These are phyloP conservation scores for Crocuta crocuta DNA, from an alignment of 2,113 vertebrate species.

Conservation along the genomic window DNA sequence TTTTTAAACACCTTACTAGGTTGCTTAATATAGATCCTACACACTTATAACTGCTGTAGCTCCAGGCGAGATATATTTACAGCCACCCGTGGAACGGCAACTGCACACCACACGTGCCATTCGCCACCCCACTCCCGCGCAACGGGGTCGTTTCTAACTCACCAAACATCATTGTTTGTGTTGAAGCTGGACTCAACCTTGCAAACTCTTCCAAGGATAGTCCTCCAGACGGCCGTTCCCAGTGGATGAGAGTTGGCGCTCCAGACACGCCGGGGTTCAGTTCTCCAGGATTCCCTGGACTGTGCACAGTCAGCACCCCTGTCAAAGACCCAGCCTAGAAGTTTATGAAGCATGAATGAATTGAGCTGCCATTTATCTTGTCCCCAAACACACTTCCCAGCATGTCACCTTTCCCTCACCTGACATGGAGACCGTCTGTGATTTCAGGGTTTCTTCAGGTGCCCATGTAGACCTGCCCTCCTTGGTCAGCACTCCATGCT, in stretches of 20 bases:
- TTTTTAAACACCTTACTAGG: neutral
- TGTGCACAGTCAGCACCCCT: accelerated
- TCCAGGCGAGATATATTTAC: neutral
- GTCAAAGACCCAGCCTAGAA: accelerated
- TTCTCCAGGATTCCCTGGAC: neutral
- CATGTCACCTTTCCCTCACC: accelerated
- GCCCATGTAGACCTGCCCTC: accelerated
- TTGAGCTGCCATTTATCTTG: accelerated
- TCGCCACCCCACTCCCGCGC: accelerated
- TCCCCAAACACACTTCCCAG: neutral
- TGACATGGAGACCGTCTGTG: accelerated
- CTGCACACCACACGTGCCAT: accelerated
- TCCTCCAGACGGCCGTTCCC: neutral
- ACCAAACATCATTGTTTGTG: no score
- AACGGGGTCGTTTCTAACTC: accelerated
- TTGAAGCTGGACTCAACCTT: neutral
- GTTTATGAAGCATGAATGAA: accelerated
- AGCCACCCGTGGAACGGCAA: neutral
- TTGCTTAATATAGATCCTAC: neutral
- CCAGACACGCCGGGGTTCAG: no score
- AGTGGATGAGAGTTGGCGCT: accelerated
- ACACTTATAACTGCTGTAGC: neutral
- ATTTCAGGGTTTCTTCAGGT: neutral
- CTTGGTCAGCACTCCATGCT: accelerated
- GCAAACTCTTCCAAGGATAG: neutral